Base-by-base conservation (phyloP, 2,888 invertebrate genomes). In the Tenthredo amoena region DNA sequence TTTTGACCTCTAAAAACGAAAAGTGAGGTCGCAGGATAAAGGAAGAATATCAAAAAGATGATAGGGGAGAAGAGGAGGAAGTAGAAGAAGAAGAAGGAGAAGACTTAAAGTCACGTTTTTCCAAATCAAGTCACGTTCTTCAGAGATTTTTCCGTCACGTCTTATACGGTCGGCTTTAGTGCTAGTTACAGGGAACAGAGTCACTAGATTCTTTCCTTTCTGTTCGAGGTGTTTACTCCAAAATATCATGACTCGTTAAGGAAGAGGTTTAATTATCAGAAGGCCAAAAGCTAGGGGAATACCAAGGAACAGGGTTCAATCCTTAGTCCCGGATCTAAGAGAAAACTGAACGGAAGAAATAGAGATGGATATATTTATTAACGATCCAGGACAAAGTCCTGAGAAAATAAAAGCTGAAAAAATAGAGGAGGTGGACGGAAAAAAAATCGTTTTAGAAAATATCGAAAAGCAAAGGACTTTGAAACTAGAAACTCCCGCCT, bases 121-220 rank as follows among this genome's bases (percentile, higher is more conserved):
- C 12, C 37, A 83, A 83, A 83, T 83, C 83, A 31, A 65, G 68
- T 83, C 83, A 83, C 83, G 83, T 68, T 83, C 83, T 71, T 31
- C 18, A 43, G 68, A 71, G 83, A 83, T 83, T 68, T 71, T 71
- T 83, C 83, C 50, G 83, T 83, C 83, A 83, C 83, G 83, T 83
- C 83, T 62, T 81, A 83, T 47, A 68, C 68, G 68, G 26, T 37
- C 12, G 68, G 83, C 68, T 83, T 83, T 71, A 50, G 31, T 40
- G 31, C 83, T 83, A 68, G 83, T 83, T 83, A 83, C 68, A 43
- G 10, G 26, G 68, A 83, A 47, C 68, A 15, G 18, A 65, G 31
- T 71, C 9, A 77, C 34, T 2, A n/a, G 50, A 6, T 43, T 74
- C 5, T 43, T n/a, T 9, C 10, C 21, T 21, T 43, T 21, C n/a